These are phyloP conservation scores for Cyanocitta stelleri DNA, from an alignment of 2,113 vertebrate species.

Conservation along the genomic window DNA sequence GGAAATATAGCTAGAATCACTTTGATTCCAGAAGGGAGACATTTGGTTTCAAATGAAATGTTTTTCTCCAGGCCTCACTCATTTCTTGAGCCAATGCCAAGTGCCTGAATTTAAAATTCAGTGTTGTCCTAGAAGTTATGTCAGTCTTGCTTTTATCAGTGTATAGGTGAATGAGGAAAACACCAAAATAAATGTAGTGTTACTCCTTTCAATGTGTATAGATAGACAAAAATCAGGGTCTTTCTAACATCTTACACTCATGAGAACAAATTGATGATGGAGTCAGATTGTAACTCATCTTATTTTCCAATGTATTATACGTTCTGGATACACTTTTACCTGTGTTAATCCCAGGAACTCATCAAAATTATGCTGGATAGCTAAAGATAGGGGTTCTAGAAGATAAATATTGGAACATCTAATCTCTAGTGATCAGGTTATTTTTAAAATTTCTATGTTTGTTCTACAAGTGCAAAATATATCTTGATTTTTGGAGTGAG, in stretches of 20 bases:
- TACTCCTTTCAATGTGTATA: background rate
- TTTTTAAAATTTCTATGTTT: background rate
- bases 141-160: background rate
- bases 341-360: background rate
- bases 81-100: background rate
- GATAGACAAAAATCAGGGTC: background rate
- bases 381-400: background rate
- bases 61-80: background rate
- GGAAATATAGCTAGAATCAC: background rate
- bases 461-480: background rate
- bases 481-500: background rate
- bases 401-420: background rate
- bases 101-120: conserved; percentile 5
- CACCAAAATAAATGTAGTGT: background rate
- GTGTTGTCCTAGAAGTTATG: background rate
- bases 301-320: background rate
- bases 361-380: background rate
- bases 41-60: background rate
- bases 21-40: background rate
- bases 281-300: background rate
- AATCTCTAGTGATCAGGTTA: background rate
- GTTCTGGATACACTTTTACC: background rate
- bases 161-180: background rate
- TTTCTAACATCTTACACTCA: background rate
- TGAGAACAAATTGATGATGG: background rate